Evolutionary conservation across 92 coral and sea anemone species (phyloP).

Genomic region (Palythoa heliodiscus): DNA sequence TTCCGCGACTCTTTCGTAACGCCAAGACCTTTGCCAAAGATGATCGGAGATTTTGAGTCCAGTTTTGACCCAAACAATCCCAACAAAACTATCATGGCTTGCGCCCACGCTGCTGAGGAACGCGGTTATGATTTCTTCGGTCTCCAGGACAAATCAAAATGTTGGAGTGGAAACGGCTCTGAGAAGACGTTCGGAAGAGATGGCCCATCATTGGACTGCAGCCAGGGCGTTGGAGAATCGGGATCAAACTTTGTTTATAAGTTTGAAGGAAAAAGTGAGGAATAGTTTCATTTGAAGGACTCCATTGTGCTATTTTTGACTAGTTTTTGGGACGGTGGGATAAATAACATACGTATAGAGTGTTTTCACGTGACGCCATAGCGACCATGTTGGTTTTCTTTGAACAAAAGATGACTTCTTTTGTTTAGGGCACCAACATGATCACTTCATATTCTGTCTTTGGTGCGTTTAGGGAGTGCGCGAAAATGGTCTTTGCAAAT

Average conservation of each 20-base stretch:
- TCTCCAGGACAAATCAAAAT: conserved; percentile 12
- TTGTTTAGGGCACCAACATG: no score
- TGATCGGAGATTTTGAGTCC: conserved; percentile 57
- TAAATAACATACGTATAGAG: no score
- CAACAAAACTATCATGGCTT: conserved; percentile 52
- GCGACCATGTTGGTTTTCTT: no score
- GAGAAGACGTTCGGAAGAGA: conserved; percentile 38
- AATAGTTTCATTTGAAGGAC: background rate
- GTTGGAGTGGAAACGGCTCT: conserved; percentile 32
- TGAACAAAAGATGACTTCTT: no score
- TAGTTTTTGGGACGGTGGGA: no score
- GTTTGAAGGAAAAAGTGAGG: conserved; percentile 25
- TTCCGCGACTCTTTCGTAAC: conserved; percentile 57
- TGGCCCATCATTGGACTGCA: conserved; percentile 37
- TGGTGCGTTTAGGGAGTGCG: no score
- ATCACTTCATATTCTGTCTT: no score
- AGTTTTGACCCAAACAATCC: conserved; percentile 63
- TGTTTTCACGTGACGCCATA: no score
- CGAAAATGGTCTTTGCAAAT: no score
- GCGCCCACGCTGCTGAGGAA: conserved; percentile 68
- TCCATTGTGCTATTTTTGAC: background rate
- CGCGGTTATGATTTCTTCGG: conserved; percentile 28
- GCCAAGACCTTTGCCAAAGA: conserved; percentile 61
- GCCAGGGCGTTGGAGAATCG: conserved; percentile 31
- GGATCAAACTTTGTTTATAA: conserved; percentile 44